These are phyloP conservation scores for Drosophila mayaguana DNA, from an alignment of 2,888 invertebrate species.

Conservation along the genomic window DNA sequence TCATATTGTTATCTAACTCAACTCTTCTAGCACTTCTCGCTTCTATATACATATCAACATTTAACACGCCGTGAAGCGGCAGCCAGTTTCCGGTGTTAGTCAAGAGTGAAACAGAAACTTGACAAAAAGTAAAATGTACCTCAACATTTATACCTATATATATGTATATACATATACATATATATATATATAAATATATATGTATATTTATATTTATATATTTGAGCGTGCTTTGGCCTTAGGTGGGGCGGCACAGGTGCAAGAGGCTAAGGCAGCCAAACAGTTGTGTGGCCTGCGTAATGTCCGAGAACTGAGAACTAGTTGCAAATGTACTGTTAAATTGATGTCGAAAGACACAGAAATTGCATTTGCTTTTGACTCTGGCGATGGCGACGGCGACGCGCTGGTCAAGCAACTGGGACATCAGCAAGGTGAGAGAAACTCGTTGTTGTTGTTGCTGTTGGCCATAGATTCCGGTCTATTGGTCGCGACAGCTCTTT, in stretches of 20 bases:
- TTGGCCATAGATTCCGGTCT: conserved; percentile 41
- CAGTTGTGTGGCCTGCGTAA: conserved; percentile 21
- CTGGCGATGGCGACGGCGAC: conserved; percentile 10
- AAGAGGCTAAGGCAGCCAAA: neutral
- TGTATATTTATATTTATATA: conserved; percentile 30
- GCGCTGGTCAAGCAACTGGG: conserved; percentile 62
- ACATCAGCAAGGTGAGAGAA: conserved; percentile 66
- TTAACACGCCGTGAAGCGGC: conserved; percentile 34
- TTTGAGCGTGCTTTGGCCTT: conserved; percentile 28
- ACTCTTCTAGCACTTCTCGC: conserved; percentile 20
- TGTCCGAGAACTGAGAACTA: conserved; percentile 48
- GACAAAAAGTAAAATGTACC: conserved; percentile 37
- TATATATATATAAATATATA: conserved; percentile 33
- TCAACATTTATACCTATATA: conserved; percentile 12
- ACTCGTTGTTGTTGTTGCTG: conserved; percentile 72
- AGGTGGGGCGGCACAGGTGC: conserved; percentile 36
- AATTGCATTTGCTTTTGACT: conserved; percentile 56
- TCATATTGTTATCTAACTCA: neutral
- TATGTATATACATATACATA: conserved; percentile 29
- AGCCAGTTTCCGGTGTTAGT: conserved; percentile 63
- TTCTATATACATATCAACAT: conserved; percentile 14
- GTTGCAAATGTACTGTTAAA: conserved; percentile 73
- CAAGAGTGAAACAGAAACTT: conserved; percentile 53
- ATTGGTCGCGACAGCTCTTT: conserved; percentile 18
- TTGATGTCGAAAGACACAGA: conserved; percentile 62